Base-by-base conservation (phyloP, 37 sponge, comb jelly and placozoan species). In the Corticium candelabrum region DNA sequence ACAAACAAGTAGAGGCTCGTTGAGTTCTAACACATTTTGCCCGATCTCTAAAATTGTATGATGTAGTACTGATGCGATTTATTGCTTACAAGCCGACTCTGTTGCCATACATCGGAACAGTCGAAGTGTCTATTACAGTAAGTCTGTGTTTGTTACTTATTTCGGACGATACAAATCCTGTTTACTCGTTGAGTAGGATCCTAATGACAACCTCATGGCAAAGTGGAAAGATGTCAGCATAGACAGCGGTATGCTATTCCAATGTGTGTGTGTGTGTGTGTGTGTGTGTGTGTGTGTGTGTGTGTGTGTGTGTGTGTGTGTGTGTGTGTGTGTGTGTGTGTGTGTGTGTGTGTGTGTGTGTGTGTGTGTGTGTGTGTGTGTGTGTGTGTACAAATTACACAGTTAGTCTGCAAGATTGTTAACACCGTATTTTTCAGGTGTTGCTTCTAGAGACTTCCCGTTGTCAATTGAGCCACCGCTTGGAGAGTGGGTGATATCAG, bases 381-480 rank as follows among this genome's bases (percentile, higher is more conserved):
- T n/a, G n/a, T n/a, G n/a, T n/a, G n/a, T n/a, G n/a, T n/a, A n/a
- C n/a, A n/a, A n/a, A n/a, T n/a, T n/a, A n/a, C n/a, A n/a, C n/a
- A n/a, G n/a, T n/a, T n/a, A n/a, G n/a, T n/a, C n/a, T n/a, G n/a
- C n/a, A n/a, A n/a, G n/a, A n/a, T n/a, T n/a, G n/a, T n/a, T n/a
- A n/a, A n/a, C n/a, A n/a, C n/a, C n/a, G 11, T 50, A 11, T 50
- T 50, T 21, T 50, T 21, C 21, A 50, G 62, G 62, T 50, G 21
- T 50, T 21, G 62, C 62, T 50, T 21, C 21, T 11, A 11, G 62
- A 11, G 62, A 50, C 21, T 76, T 76, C 32, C 77, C 77, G 11
- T 7, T 76, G 5, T 40, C 77, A 21, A 29, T 11, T 36, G 41
- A 76, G 41, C 77, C 77, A 62, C 77, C 77, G 7, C 67, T 76